These are phyloP conservation scores for Nyctereutes procyonoides DNA, from an alignment of 2,113 vertebrate species.

Conservation along the genomic window DNA sequence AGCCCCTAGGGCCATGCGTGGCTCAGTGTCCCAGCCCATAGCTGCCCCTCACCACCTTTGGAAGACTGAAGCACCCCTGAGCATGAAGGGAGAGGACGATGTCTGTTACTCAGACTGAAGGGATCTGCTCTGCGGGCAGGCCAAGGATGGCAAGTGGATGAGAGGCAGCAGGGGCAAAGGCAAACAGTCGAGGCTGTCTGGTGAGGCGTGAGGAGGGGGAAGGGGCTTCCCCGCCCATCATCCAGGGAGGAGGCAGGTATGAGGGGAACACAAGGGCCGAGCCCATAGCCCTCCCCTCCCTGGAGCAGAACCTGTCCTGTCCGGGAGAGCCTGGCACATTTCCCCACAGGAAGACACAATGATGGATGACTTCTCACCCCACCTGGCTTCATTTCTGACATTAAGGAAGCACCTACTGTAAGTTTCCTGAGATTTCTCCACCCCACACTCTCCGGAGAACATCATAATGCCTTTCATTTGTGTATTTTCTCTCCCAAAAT, in stretches of 20 bases:
- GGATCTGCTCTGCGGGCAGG: neutral
- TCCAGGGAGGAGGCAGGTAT: fast-evolving
- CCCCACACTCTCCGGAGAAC: conserved; percentile 54
- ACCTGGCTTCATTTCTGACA: fast-evolving
- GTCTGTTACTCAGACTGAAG: fast-evolving
- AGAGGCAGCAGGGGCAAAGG: neutral
- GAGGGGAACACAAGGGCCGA: no score
- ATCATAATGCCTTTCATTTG: neutral
- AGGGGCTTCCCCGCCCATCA: fast-evolving
- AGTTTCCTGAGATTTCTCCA: neutral
- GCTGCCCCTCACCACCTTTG: neutral
- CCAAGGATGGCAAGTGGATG: neutral
- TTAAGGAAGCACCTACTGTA: fast-evolving
- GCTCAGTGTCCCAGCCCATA: fast-evolving
- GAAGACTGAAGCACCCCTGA: neutral
- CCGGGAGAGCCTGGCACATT: neutral
- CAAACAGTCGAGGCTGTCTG: neutral
- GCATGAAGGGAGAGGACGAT: neutral
- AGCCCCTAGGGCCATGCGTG: neutral
- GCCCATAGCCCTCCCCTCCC: no score
- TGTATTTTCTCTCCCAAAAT: conserved; percentile 76
- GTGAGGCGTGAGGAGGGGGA: neutral
- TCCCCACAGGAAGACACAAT: neutral
- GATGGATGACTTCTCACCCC: fast-evolving
- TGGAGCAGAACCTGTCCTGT: fast-evolving